phyloP scores from a whole-genome alignment of 1,140 invertebrate species.

The Temnothorax nylanderi region DNA sequence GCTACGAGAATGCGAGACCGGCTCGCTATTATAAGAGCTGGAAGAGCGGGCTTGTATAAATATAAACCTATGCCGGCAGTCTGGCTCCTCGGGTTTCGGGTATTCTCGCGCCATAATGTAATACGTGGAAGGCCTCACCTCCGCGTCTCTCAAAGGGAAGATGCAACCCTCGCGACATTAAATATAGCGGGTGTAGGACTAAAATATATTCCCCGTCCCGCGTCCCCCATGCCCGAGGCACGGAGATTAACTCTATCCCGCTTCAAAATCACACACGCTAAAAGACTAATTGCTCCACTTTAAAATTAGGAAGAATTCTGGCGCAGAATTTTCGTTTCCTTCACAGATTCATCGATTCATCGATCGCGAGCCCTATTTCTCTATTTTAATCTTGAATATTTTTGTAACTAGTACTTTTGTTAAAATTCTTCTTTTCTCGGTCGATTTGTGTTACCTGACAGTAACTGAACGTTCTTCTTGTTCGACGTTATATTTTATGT shows the following conservation, averaged over 20 bases:
- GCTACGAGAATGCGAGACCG: constrained; percentile 75
- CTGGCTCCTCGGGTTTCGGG: constrained; percentile 81
- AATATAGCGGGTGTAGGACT: constrained; percentile 19
- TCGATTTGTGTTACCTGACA: not conserved
- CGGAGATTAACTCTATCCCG: not conserved
- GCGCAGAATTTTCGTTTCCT: not conserved
- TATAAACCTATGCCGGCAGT: constrained; percentile 79
- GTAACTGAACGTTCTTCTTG: not conserved
- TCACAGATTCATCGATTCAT: not conserved
- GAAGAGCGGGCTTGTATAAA: constrained; percentile 77
- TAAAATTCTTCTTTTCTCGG: not conserved
- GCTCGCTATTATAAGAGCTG: constrained; percentile 80
- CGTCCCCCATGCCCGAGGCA: not conserved
- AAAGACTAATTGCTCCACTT: not conserved
- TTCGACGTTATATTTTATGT: not conserved
- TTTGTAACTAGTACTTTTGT: not conserved
- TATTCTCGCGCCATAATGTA: constrained; percentile 77
- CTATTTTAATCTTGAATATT: constrained; percentile 8
- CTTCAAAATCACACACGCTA: not conserved
- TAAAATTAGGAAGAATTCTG: constrained; percentile 8
- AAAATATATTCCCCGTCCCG: constrained; percentile 14
- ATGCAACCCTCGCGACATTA: constrained; percentile 57
- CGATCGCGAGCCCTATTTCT: not conserved
- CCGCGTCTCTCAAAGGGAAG: constrained; percentile 72
- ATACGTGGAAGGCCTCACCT: constrained; percentile 71